Evolutionary conservation across 2,888 invertebrate genomes (phyloP).

Genomic region (Sphaerophoria taeniata): DNA sequence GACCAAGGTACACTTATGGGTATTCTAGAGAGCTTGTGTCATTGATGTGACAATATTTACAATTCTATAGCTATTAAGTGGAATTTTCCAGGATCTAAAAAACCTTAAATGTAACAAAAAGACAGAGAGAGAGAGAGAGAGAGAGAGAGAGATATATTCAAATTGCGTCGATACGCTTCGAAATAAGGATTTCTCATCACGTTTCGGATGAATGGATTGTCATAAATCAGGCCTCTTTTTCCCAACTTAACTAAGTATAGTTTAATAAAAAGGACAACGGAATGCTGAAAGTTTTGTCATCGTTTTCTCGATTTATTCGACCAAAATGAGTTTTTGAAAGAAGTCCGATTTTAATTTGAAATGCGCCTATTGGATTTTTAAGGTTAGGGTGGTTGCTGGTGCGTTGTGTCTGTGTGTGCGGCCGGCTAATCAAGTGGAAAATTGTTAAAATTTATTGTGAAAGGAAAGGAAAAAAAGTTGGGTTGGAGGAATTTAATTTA

Average conservation of each 20-base stretch:
- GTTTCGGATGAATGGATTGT: constrained; percentile 41
- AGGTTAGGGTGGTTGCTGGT: too few species aligned
- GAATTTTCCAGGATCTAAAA: constrained; percentile 31
- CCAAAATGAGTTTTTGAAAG: constrained; percentile 22
- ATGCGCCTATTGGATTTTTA: background rate
- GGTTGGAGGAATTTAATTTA: too few species aligned
- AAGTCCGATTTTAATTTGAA: constrained; percentile 30
- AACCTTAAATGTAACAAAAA: background rate
- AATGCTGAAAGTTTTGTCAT: constrained; percentile 8
- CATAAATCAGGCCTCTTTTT: constrained; percentile 35
- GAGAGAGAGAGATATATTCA: constrained; percentile 20
- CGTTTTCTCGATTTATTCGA: constrained; percentile 23
- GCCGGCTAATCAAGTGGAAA: constrained; percentile 37
- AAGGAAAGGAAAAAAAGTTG: background rate
- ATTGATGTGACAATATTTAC: constrained; percentile 40
- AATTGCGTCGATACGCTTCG: constrained; percentile 39
- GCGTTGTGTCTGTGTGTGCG: background rate
- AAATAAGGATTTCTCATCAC: constrained; percentile 51
- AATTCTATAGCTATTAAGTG: constrained; percentile 36
- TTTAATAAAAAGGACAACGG: background rate
- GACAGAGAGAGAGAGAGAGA: background rate
- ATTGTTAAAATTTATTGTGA: constrained; percentile 25
- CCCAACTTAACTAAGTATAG: background rate
- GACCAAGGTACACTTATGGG: constrained; percentile 23
- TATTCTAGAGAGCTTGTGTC: constrained; percentile 19